Evolutionary conservation across 2,888 invertebrate genomes (phyloP), one percentile per base, ranked within the genome.

Genomic region (Seira musarum): DNA sequence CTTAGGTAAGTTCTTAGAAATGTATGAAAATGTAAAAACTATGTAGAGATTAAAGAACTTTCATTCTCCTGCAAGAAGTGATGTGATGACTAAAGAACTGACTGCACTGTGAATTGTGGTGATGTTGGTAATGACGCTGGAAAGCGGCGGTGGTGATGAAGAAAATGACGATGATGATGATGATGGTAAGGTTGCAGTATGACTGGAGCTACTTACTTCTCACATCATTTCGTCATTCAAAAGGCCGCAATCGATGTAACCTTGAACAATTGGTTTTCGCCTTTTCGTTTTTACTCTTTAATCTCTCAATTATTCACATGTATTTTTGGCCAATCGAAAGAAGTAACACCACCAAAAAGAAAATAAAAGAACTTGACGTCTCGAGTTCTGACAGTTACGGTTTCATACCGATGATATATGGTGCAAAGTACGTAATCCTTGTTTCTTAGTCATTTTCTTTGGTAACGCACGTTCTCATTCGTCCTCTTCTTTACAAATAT

Each of bases 181-280:
- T 61, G 22, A 10, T 63, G 65, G 65, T 53, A 53, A 53, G 46
- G 53, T 66, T 72, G 15, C 22, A n/a, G 40, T 22, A 6, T 53
- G 25, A 69, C 74, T 74, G 74, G 74, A 74, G 66, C 53, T n/a
- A n/a, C n/a, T n/a, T n/a, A n/a, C n/a, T 74, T 8, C 24, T 74
- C 46, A 17, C 19, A 53, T 35, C 25, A 19, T 30, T 17, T 66
- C 53, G 74, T 74, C 75, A 75, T 67, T 67, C 75, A 67, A 40
- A 8, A 40, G 6, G 73, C 75, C 61, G 67, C 67, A 75, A 68
- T 49, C 67, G 67, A 75, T 68, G 68, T 40, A 40, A 40, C 40
- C 40, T 40, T 40, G 6, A 40, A 13, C 53, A 68, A 68, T 68
- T 53, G 68, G 68, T 53, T 53, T 68, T 53, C 35, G 21, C 21